Percentiles rank a stretch among this genome's conserved stretches.
Evolutionary conservation across 2,113 vertebrate species (phyloP).

Genomic region (Trinectes maculatus): DNA sequence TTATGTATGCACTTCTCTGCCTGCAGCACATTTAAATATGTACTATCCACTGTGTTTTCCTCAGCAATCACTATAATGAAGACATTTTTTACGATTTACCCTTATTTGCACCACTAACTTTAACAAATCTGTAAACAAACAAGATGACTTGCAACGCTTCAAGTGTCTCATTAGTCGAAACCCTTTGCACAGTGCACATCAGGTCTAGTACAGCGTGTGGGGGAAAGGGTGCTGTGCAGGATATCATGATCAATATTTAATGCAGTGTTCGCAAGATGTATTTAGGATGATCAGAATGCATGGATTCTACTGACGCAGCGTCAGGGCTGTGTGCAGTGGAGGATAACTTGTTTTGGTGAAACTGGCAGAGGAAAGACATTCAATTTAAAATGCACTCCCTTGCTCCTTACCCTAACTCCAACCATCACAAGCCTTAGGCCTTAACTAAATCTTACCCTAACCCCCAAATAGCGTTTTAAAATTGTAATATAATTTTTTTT

Average conservation of each 20-base stretch:
- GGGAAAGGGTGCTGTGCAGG: conserved; percentile 25
- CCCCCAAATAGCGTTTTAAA: too few species aligned
- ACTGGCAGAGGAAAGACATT: too few species aligned
- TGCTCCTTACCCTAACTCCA: too few species aligned
- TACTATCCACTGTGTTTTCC: conserved; percentile 7
- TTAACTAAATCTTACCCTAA: too few species aligned
- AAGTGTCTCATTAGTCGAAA: conserved; percentile 53
- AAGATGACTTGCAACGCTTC: conserved; percentile 36
- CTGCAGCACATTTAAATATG: conserved; percentile 13
- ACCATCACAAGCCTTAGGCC: too few species aligned
- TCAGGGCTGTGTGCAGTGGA: conserved; percentile 32
- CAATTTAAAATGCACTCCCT: too few species aligned
- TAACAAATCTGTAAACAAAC: conserved; percentile 19
- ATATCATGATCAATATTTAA: conserved; percentile 68
- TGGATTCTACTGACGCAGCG: conserved; percentile 41
- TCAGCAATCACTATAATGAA: conserved; percentile 28
- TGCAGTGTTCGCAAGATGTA: conserved; percentile 55
- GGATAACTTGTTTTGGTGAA: too few species aligned
- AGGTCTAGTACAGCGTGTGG: conserved; percentile 29
- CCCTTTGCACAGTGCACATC: conserved; percentile 22
- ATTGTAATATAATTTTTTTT: too few species aligned
- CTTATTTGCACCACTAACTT: conserved; percentile 33
- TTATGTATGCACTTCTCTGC: not conserved
- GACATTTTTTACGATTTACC: too few species aligned
- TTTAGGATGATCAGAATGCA: conserved; percentile 45